Conservation (phyloP, 2,113 vertebrate species). For the Leiothrix lutea region DNA sequence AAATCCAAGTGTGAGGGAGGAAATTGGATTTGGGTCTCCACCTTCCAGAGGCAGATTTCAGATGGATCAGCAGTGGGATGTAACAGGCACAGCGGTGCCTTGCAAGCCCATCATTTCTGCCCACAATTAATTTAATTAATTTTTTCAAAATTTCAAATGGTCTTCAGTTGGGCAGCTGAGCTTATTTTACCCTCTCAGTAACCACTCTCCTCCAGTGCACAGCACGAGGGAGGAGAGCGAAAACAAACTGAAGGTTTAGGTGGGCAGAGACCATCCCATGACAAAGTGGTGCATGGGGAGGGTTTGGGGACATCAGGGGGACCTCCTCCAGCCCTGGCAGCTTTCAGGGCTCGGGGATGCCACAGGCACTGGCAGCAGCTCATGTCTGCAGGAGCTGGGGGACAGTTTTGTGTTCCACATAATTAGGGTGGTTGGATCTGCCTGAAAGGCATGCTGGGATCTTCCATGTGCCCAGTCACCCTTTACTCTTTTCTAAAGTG, state of each 20-base stretch:
- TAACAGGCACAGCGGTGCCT: rapidly evolving
- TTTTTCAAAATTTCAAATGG: rapidly evolving
- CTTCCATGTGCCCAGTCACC: constrained; percentile 16
- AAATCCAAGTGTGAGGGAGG: background rate
- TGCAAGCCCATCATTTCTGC: background rate
- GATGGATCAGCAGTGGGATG: background rate
- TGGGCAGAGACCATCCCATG: background rate
- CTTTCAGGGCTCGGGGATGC: background rate
- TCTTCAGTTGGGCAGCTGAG: background rate
- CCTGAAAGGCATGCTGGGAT: background rate
- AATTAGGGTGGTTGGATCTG: background rate
- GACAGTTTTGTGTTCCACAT: constrained; percentile 18
- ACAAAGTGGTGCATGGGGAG: background rate
- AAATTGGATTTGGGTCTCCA: background rate
- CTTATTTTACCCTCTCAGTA: background rate
- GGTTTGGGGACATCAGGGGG: background rate
- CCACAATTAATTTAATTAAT: background rate
- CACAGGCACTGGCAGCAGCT: background rate
- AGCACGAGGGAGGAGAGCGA: background rate
- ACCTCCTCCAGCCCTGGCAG: background rate
- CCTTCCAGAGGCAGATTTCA: background rate
- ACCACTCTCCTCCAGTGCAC: too few relatives aligned
- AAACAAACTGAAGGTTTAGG: background rate
- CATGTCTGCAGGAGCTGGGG: background rate
- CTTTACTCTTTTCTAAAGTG: background rate